Evolutionary conservation across 1,140 invertebrate species (phyloP), one percentile per base, ranked within the genome.

Genomic region (Euglossa dilemma): DNA sequence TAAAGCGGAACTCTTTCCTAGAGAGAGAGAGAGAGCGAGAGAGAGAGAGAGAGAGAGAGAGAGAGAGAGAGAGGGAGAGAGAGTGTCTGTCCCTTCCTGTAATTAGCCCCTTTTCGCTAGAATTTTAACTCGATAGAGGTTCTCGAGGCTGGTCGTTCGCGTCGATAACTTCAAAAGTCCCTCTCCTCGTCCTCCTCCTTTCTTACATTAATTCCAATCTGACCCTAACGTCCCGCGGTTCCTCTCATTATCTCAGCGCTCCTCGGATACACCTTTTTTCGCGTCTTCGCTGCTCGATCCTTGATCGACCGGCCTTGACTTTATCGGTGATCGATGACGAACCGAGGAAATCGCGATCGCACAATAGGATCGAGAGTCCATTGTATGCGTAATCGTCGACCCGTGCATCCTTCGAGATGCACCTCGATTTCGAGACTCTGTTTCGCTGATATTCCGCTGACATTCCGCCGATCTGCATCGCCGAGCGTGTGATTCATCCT

Each of bases 401-500:
- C 80, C 80, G 63, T 82, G 47, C 28, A 82, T 82, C 80, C 80
- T 82, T 73, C 50, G 52, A 76, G 80, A 76, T 66, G 54, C 28
- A 36, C 63, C 63, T 52, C 80, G 80, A 81, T 82, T 66, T 23
- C 63, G 25, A 76, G 80, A 82, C 76, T 76, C 54, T 75, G 54
- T 54, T 76, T 45, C 54, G 73, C 63, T 5, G 63, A 36, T 54
- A 57, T 36, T 36, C 36, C 72, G 23, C 23, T 36, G 57, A 75
- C 63, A 36, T 36, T 36, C 36, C 36, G 43, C 14, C 80, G 80
- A 82, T 82, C 80, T 67, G 80, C 73, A 82, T 82, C 80, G 54
- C 63, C 72, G 11, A 82, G 72, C 80, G 73, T 76, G 54, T 82
- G 80, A 82, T 82, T 76, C 80, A 82, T 47, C 63, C n/a, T 76